Conservation (phyloP, 1,140 invertebrate species). For the Diprion similis region DNA sequence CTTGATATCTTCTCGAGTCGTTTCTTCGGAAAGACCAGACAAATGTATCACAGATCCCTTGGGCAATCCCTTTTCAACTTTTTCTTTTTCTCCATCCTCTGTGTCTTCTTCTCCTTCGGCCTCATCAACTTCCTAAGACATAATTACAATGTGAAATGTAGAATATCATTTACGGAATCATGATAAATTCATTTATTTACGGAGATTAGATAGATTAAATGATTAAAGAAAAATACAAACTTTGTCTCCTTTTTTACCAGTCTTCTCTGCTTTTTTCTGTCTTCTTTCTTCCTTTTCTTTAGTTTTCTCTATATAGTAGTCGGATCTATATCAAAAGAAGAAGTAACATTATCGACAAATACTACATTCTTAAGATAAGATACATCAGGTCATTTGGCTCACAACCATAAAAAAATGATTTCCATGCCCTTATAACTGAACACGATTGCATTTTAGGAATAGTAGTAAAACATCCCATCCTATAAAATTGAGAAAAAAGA, state of each 20-base stretch:
- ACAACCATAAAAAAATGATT: too few relatives aligned
- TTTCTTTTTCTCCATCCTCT: constrained; percentile 44
- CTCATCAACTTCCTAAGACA: constrained; percentile 38
- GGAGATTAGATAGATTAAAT: constrained; percentile 1
- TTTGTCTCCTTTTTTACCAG: constrained; percentile 54
- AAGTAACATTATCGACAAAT: constrained; percentile 18
- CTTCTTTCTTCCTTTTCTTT: constrained; percentile 69
- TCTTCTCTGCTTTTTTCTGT: constrained; percentile 63
- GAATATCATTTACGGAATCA: background rate
- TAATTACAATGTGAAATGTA: constrained; percentile 20
- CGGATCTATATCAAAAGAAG: constrained; percentile 52
- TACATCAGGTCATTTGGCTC: too few relatives aligned
- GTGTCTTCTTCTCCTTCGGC: constrained; percentile 40
- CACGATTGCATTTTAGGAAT: too few relatives aligned
- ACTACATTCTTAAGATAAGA: too few relatives aligned
- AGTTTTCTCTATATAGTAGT: constrained; percentile 76
- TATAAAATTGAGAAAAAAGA: constrained; percentile 16
- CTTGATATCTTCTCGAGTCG: constrained; percentile 74
- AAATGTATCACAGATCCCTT: constrained; percentile 76
- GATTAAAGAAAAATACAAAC: constrained; percentile 28
- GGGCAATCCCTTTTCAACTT: constrained; percentile 63
- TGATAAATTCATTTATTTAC: constrained; percentile 5
- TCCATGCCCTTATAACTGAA: too few relatives aligned
- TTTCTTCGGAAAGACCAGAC: constrained; percentile 66
- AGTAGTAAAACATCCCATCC: constrained; percentile 16